Conservation (phyloP, 2,113 vertebrate species). For the Laticauda laticaudata region DNA sequence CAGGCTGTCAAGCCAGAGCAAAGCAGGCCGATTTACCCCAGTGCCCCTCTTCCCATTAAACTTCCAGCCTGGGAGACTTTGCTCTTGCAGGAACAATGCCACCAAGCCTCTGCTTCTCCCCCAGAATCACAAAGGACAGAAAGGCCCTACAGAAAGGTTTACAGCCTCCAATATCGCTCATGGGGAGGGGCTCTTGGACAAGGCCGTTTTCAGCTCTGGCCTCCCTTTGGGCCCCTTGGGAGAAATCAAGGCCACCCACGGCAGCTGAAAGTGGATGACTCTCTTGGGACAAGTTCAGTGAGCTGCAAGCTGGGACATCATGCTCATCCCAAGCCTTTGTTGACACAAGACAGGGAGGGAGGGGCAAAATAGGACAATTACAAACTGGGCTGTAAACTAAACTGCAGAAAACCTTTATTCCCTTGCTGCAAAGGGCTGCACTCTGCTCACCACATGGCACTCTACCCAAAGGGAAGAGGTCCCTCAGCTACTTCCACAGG, state of each 20-base stretch:
- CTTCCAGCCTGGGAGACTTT: neutral
- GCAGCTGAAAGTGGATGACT: neutral
- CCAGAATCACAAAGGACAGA: neutral
- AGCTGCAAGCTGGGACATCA: neutral
- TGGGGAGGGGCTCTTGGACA: neutral
- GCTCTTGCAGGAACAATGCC: neutral
- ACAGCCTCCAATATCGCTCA: neutral
- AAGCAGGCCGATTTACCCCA: neutral
- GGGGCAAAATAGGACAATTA: neutral
- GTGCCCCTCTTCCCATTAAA: neutral
- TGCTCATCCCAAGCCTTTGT: slow-evolving; percentile 23
- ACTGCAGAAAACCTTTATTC: slow-evolving; percentile 15
- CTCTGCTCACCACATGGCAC: neutral
- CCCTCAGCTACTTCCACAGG: neutral
- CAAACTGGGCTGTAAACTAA: neutral
- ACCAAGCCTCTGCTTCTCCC: neutral
- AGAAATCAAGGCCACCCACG: neutral
- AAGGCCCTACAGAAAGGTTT: neutral
- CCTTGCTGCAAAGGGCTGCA: neutral
- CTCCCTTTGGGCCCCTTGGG: neutral
- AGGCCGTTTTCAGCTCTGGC: neutral
- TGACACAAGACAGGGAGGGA: slow-evolving; percentile 2
- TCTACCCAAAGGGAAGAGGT: slow-evolving; percentile 8
- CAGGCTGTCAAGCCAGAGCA: neutral
- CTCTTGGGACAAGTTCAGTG: slow-evolving; percentile 5